phyloP scores from a whole-genome alignment of 2,113 vertebrate genomes.

The Recurvirostra avosetta region DNA sequence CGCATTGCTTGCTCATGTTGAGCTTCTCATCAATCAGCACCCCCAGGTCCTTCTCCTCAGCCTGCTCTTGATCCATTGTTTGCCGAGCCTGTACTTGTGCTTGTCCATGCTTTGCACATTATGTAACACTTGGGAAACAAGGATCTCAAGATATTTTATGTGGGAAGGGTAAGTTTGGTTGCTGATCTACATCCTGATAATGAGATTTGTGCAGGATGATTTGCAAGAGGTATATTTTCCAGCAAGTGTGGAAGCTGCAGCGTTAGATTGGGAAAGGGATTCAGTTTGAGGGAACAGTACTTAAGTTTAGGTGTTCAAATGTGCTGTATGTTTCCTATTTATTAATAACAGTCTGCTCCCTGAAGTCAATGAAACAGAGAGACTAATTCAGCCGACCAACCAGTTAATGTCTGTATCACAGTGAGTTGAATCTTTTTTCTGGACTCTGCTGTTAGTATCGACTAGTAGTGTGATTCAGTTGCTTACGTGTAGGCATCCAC shows the following conservation, averaged over 20 bases:
- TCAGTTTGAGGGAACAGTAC: neutral
- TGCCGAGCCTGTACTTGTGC: too few species aligned
- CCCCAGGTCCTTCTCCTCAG: too few species aligned
- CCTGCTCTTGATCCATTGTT: too few species aligned
- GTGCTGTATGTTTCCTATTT: neutral
- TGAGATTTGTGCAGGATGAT: neutral
- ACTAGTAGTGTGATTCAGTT: neutral
- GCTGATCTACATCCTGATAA: neutral
- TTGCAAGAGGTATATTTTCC: neutral
- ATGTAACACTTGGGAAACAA: neutral
- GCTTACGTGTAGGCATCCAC: rapidly evolving
- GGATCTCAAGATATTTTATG: neutral
- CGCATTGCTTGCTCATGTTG: too few species aligned
- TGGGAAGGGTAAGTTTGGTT: neutral
- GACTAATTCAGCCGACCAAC: neutral
- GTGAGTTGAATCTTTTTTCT: neutral
- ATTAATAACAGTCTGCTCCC: neutral
- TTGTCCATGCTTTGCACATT: neutral
- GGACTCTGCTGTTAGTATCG: neutral
- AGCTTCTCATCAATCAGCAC: too few species aligned
- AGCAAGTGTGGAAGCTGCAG: neutral
- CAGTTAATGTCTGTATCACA: neutral
- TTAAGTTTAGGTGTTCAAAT: neutral
- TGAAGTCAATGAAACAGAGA: neutral
- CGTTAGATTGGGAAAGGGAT: neutral